Conservation (phyloP, 2,113 vertebrate species). For the Candoia aspera region DNA sequence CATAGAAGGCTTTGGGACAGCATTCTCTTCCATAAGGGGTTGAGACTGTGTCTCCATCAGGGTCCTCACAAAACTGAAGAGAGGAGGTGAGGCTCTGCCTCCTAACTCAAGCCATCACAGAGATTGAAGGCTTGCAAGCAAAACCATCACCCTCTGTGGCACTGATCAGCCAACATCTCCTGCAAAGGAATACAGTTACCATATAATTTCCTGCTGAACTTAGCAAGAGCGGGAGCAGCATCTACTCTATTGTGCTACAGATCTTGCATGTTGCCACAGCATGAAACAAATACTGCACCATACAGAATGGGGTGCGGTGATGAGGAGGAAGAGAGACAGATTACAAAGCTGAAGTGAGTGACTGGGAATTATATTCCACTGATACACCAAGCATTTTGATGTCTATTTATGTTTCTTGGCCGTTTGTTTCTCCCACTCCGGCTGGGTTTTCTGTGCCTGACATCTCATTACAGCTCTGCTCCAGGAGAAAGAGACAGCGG, state of each 20-base stretch:
- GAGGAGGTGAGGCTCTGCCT: not conserved
- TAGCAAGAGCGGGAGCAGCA: slow-evolving; percentile 37
- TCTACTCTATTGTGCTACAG: slow-evolving; percentile 45
- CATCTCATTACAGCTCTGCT: not conserved
- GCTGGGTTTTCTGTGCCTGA: slow-evolving; percentile 11
- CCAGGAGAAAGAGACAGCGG: not conserved
- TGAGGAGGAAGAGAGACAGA: not conserved
- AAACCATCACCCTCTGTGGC: not conserved
- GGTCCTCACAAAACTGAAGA: no score
- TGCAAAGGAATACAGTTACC: slow-evolving; percentile 43
- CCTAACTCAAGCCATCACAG: fast-evolving
- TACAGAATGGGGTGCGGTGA: not conserved
- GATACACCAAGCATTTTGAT: not conserved
- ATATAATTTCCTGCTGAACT: slow-evolving; percentile 48
- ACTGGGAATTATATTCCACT: not conserved
- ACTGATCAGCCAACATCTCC: slow-evolving; percentile 36
- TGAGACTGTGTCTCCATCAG: not conserved
- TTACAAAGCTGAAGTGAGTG: not conserved
- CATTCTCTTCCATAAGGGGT: not conserved
- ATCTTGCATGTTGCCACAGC: not conserved
- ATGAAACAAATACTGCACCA: not conserved
- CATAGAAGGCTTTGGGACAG: not conserved
- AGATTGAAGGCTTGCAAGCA: not conserved
- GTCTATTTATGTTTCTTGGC: slow-evolving; percentile 8
- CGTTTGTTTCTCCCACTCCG: not conserved